These are phyloP conservation scores for Dryobotodes eremita DNA, from an alignment of 2,888 invertebrate species.

Conservation along the genomic window DNA sequence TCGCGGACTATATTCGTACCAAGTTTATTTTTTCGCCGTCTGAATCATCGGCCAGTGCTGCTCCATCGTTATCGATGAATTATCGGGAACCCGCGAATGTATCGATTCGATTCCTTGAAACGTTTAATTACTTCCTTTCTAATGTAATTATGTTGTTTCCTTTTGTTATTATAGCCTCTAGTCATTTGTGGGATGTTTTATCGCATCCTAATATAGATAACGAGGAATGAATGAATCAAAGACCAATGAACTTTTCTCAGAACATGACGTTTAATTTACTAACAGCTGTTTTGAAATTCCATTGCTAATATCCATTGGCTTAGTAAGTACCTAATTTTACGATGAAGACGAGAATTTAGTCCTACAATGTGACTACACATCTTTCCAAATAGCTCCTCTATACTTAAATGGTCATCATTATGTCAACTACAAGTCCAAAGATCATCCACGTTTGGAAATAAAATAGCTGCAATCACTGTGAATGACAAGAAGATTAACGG, in stretches of 20 bases:
- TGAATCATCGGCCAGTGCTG: slow-evolving; percentile 76
- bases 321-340: not conserved
- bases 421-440: slow-evolving; percentile 28
- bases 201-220: slow-evolving; percentile 34
- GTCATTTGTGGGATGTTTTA: slow-evolving; percentile 34
- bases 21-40: slow-evolving; percentile 74
- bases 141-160: slow-evolving; percentile 59
- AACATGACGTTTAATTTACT: not conserved
- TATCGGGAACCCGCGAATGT: slow-evolving; percentile 54
- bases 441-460: slow-evolving; percentile 19
- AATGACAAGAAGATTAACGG: slow-evolving; percentile 23
- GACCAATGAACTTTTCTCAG: not conserved
- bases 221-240: slow-evolving; percentile 26
- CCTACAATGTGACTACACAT: not conserved
- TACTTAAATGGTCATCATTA: slow-evolving; percentile 35
- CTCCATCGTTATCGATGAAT: slow-evolving; percentile 65
- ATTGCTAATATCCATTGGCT: not conserved
- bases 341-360: not conserved
- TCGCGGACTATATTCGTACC: slow-evolving; percentile 79
- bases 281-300: not conserved
- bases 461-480: slow-evolving; percentile 44
- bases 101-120: slow-evolving; percentile 57
- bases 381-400: slow-evolving; percentile 4
- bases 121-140: slow-evolving; percentile 65
- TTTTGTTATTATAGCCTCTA: slow-evolving; percentile 39